These are phyloP conservation scores for Drosophila pallidifrons DNA, from an alignment of 1,140 invertebrate genomes.

Conservation along the genomic window DNA sequence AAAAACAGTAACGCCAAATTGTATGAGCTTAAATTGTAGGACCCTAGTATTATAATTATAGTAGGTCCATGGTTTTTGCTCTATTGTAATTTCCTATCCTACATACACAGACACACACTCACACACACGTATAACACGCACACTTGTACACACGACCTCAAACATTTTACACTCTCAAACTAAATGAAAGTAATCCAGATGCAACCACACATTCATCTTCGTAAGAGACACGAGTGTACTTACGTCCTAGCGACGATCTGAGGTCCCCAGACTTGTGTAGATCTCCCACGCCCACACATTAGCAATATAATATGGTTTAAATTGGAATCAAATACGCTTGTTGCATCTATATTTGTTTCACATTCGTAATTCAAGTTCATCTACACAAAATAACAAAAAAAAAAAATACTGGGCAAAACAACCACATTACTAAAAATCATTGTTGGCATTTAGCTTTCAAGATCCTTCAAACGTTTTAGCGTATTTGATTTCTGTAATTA, in stretches of 20 bases:
- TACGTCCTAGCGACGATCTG: constrained; percentile 37
- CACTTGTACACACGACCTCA: constrained; percentile 33
- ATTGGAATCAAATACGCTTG: constrained; percentile 79
- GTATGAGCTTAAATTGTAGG: constrained; percentile 36
- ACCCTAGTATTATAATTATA: constrained; percentile 33
- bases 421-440: background rate
- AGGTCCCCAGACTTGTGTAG: constrained; percentile 59
- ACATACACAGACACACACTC: constrained; percentile 12
- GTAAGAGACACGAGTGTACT: constrained; percentile 31
- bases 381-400: constrained; percentile 9
- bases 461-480: constrained; percentile 42
- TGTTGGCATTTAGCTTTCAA: constrained; percentile 69
- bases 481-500: constrained; percentile 73
- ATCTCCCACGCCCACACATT: constrained; percentile 73
- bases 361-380: constrained; percentile 3
- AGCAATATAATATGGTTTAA: constrained; percentile 82
- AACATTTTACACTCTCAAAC: constrained; percentile 1
- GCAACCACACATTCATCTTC: constrained; percentile 4
- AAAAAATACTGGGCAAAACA: background rate
- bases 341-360: constrained; percentile 49
- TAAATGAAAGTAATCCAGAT: background rate
- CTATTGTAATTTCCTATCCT: constrained; percentile 67
- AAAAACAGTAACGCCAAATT: constrained; percentile 63
- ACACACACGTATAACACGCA: constrained; percentile 28
- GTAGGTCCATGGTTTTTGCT: constrained; percentile 62